Percentiles rank a stretch among this genome's conserved stretches.
These are phyloP conservation scores for Schizotus pectinicornis DNA, from an alignment of 2,888 invertebrate species.

Conservation along the genomic window DNA sequence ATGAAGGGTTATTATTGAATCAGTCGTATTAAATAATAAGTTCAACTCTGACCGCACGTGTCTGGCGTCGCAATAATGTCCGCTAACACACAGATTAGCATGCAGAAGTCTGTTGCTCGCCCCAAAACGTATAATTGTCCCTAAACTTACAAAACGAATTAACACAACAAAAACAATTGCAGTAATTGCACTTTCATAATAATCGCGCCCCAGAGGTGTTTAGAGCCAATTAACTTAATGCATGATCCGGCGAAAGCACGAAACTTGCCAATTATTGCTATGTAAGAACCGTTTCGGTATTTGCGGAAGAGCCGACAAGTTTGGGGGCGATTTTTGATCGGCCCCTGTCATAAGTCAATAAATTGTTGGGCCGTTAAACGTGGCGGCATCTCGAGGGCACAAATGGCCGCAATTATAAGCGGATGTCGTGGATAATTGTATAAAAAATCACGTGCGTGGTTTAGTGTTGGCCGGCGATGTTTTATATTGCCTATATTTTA, in stretches of 20 bases:
- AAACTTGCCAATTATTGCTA: too few species aligned
- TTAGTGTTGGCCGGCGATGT: slow-evolving; percentile 21
- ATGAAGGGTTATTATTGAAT: slow-evolving; percentile 41
- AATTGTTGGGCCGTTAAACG: slow-evolving; percentile 11
- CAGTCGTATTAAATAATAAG: slow-evolving; percentile 45
- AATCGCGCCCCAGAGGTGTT: too few species aligned
- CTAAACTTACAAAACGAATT: too few species aligned
- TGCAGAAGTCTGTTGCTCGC: background rate
- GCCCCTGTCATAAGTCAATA: slow-evolving; percentile 17
- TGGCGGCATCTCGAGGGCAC: slow-evolving; percentile 3
- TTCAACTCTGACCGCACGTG: slow-evolving; percentile 35
- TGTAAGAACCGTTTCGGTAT: too few species aligned
- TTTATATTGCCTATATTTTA: slow-evolving; percentile 36
- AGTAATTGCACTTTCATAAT: slow-evolving; percentile 2
- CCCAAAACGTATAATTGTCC: too few species aligned
- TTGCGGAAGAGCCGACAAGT: too few species aligned
- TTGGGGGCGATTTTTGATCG: too few species aligned
- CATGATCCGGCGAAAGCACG: too few species aligned
- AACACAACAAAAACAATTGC: background rate
- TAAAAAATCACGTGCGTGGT: slow-evolving; percentile 28
- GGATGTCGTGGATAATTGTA: slow-evolving; percentile 19
- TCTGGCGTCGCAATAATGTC: slow-evolving; percentile 26
- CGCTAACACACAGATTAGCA: slow-evolving; percentile 18
- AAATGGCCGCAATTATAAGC: slow-evolving; percentile 21
- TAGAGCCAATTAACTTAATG: too few species aligned